Base-by-base conservation (phyloP, 2,888 invertebrate species). In the Erebia ligea region DNA sequence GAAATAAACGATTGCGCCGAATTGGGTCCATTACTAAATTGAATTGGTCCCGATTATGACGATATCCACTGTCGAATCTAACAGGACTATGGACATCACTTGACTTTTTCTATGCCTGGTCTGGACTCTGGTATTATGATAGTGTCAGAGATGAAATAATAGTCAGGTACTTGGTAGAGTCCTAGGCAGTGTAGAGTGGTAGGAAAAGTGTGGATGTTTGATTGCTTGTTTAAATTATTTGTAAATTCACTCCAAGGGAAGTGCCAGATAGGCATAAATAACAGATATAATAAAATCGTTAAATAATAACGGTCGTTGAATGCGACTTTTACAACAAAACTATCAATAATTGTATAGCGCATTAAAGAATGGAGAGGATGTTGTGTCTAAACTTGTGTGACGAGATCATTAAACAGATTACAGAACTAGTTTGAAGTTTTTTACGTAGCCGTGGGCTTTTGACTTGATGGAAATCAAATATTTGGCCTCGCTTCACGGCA, bases 1-100 rank as follows among this genome's bases (percentile, higher is more conserved):
- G 90, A 91, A 81, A 83, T 81, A 74, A 73, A 70, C 82, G 76
- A 87, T 90, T 88, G 82, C 69, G 79, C 74, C 77, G 83, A 89
- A 90, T 90, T 89, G 86, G 79, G 81, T 75, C 75, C 80, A 85
- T 86, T 84, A n/a, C n/a, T n/a, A n/a, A 82, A 78, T 80, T 77
- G 81, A 81, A 81, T 76, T 76, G 77, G 75, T 71, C 76, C 73
- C 52, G 72, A 50, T 40, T 13, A 21, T 52, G 21, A 67, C 48
- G 50, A 13, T 19, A 54, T 58, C 58, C 34, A n/a, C 34, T 58
- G 34, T n/a, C 34, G 58, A 58, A 25, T 25, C 34, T 34, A 34
- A 40, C 15, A 15, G 58, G 34, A n/a, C n/a, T n/a, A n/a, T n/a
- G n/a, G n/a, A 11, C n/a, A n/a, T 15, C 5, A 50, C 50, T 15